Evolutionary conservation across 2,888 invertebrate genomes (phyloP).

Genomic region (Lacanobia wlatinum): DNA sequence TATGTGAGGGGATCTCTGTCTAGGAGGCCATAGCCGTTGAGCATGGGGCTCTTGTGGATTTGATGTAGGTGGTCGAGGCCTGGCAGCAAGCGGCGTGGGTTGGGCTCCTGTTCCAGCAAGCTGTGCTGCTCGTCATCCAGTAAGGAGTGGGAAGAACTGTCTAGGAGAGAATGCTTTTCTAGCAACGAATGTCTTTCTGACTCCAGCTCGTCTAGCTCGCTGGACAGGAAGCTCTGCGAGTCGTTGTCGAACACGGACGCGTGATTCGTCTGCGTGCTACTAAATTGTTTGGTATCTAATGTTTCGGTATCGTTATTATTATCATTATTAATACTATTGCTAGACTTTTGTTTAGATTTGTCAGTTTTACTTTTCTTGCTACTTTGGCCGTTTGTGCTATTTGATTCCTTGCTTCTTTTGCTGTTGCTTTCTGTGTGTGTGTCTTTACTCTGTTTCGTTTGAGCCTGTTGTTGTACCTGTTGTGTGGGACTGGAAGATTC

Average conservation of each 20-base stretch:
- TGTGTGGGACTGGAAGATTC: slow-evolving; percentile 88
- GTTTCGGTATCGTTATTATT: slow-evolving; percentile 77
- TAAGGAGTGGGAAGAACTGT: slow-evolving; percentile 86
- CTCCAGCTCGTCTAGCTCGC: slow-evolving; percentile 86
- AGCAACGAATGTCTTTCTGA: slow-evolving; percentile 88
- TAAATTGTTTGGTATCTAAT: slow-evolving; percentile 64
- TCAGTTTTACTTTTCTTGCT: slow-evolving; percentile 85
- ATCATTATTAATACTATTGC: slow-evolving; percentile 84
- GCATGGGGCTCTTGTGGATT: slow-evolving; percentile 80
- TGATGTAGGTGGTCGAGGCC: slow-evolving; percentile 80
- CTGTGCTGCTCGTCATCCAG: slow-evolving; percentile 86
- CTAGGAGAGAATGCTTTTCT: slow-evolving; percentile 87
- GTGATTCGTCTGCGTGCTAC: slow-evolving; percentile 65
- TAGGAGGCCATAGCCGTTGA: slow-evolving; percentile 85
- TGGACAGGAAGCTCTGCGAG: slow-evolving; percentile 80
- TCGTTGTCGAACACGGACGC: slow-evolving; percentile 85
- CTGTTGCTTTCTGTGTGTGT: slow-evolving; percentile 83
- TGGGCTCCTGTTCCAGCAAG: slow-evolving; percentile 70
- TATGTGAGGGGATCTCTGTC: slow-evolving; percentile 73
- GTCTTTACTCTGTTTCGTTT: slow-evolving; percentile 87
- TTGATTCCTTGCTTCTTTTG: slow-evolving; percentile 84
- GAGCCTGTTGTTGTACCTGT: slow-evolving; percentile 82
- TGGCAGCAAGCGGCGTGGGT: slow-evolving; percentile 69
- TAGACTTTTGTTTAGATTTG: slow-evolving; percentile 89
- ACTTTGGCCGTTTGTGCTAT: slow-evolving; percentile 86